Evolutionary conservation across 2,797 vertebrate genomes (phyloP), one percentile per base, ranked within the genome.

Genomic region (Pterois miles): DNA sequence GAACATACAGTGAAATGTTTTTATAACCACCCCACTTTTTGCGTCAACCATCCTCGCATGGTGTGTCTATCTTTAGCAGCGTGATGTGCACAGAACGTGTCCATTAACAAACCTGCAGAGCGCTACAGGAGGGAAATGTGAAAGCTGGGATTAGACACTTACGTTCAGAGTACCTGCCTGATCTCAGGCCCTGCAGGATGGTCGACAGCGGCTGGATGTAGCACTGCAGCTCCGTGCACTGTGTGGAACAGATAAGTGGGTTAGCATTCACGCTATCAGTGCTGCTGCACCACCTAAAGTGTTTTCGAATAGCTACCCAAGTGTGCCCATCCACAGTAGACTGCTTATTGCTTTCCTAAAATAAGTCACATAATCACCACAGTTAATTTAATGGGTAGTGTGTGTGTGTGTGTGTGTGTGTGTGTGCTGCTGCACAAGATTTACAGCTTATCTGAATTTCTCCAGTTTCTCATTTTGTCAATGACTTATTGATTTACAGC

Each of bases 101-200:
- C 34, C 62, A 23, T 78, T 65, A 65, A 72, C 46, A 13, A 43
- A 50, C 10, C 52, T n/a, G 43, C 34, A 9, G 22, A 36, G n/a
- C 14, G 11, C 36, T 14, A 3, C 5, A 16, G 29, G 12, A 25
- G 20, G 31, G n/a, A 3, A 13, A 1, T 2, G n/a, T 31, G 29
- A 22, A 20, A 50, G 14, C 53, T 7, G 31, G 60, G 71, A 34
- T 79, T 38, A 65, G 63, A 74, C 62, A 92, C 92, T 90, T 84
- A 93, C 92, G 88, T 71, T 87, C n/a, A 7, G 91, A 90, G 86
- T 92, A 92, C 40, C 92, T 68, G n/a, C 91, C 92, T 10, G 90
- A 86, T 16, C 65, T 81, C 56, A 93, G 85, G 58, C 87, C 84
- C 7, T 9, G 81, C 82, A 93, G 89, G 86, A 93, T 93, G 83